Evolutionary conservation across 2,888 invertebrate genomes (phyloP).

Genomic region (Cheilosia variabilis): DNA sequence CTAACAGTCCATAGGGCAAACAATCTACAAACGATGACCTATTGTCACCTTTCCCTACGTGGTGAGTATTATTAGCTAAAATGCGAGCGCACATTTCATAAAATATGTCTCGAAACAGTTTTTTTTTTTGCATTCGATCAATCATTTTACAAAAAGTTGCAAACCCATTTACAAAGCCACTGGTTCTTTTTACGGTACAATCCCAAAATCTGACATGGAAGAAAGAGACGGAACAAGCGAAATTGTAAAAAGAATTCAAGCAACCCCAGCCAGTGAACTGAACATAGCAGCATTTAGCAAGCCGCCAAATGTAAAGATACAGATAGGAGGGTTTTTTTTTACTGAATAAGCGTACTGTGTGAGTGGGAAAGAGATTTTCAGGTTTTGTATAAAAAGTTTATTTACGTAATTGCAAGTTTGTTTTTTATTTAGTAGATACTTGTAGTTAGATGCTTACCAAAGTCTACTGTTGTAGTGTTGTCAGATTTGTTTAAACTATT

Average conservation of each 20-base stretch:
- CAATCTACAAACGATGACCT: neutral
- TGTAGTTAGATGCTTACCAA: conserved; percentile 36
- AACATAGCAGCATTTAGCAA: conserved; percentile 9
- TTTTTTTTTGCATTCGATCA: conserved; percentile 16
- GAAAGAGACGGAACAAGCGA: conserved; percentile 17
- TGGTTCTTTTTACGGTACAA: neutral
- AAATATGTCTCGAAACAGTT: conserved; percentile 4
- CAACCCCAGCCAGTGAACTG: conserved; percentile 13
- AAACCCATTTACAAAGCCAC: neutral
- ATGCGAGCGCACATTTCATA: neutral
- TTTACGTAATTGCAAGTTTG: neutral
- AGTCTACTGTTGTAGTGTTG: neutral
- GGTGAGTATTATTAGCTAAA: neutral
- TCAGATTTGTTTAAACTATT: conserved; percentile 12
- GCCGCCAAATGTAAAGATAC: conserved; percentile 43
- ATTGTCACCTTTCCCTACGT: neutral
- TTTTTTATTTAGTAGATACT: conserved; percentile 13
- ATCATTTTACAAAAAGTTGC: conserved; percentile 25
- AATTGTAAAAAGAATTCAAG: conserved; percentile 32
- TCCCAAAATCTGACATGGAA: conserved; percentile 2
- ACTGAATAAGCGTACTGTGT: neutral
- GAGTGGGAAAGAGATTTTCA: conserved; percentile 14
- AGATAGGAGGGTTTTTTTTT: conserved; percentile 28
- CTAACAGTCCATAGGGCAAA: neutral
- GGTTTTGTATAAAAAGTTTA: conserved; percentile 16